Evolutionary conservation across 2,888 invertebrate genomes (phyloP).

Genomic region (Teleiodes luculella): DNA sequence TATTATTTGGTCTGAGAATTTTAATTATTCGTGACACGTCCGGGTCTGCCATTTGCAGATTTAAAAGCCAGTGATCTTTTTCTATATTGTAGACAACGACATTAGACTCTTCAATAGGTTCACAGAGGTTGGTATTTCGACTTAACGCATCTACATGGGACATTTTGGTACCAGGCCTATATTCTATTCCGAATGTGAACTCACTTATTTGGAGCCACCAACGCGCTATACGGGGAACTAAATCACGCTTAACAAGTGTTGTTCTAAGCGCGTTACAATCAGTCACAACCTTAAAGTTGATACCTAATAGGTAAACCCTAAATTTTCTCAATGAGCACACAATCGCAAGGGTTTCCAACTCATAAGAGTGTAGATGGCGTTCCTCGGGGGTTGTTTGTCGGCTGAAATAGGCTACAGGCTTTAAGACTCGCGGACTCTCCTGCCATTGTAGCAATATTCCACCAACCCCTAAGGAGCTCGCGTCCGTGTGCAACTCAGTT

Average conservation of each 20-base stretch:
- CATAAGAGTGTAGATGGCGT: slow-evolving; percentile 24
- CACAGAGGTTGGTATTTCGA: too few relatives aligned
- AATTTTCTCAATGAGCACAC: slow-evolving; percentile 31
- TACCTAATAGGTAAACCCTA: slow-evolving; percentile 30
- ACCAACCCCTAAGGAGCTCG: slow-evolving; percentile 32
- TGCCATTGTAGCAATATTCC: slow-evolving; percentile 31
- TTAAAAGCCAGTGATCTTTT: slow-evolving; percentile 18
- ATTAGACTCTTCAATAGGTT: too few relatives aligned
- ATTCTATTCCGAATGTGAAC: slow-evolving; percentile 35
- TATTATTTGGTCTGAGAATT: slow-evolving; percentile 14
- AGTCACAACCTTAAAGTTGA: slow-evolving; percentile 23
- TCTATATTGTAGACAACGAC: slow-evolving; percentile 10
- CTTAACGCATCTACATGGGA: slow-evolving; percentile 31
- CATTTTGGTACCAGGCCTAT: slow-evolving; percentile 32
- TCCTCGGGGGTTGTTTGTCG: slow-evolving; percentile 25
- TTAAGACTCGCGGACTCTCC: slow-evolving; percentile 12
- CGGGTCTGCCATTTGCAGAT: slow-evolving; percentile 15
- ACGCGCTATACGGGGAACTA: slow-evolving; percentile 34
- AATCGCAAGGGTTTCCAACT: slow-evolving; percentile 28
- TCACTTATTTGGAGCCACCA: slow-evolving; percentile 38
- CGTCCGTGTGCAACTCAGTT: slow-evolving; percentile 38
- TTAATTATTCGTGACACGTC: slow-evolving; percentile 17
- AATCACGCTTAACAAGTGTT: slow-evolving; percentile 32
- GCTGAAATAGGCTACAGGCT: slow-evolving; percentile 28
- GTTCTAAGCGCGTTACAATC: slow-evolving; percentile 35